Conservation (phyloP, 2,888 invertebrate species). For the Cybosia mesomella region DNA sequence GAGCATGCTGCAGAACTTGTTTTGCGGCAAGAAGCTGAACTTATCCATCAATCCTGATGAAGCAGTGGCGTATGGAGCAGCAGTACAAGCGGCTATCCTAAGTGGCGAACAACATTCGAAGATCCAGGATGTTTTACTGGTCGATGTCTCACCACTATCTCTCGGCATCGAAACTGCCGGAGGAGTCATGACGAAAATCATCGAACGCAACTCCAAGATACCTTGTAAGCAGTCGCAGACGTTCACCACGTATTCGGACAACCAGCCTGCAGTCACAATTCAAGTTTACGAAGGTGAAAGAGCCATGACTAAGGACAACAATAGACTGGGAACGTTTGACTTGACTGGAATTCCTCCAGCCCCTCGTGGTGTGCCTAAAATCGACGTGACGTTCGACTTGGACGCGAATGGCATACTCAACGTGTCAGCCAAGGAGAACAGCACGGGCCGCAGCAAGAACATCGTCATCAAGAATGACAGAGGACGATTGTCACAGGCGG, state of each 20-base stretch:
- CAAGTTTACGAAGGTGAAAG: slow-evolving; percentile 16
- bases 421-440: slow-evolving; percentile 20
- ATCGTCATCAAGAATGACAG: slow-evolving; percentile 20
- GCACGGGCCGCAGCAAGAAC: slow-evolving; percentile 16
- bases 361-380: slow-evolving; percentile 13
- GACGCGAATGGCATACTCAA: slow-evolving; percentile 20
- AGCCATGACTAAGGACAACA: slow-evolving; percentile 20
- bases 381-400: slow-evolving; percentile 18
- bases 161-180: slow-evolving; percentile 17
- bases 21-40: slow-evolving; percentile 19
- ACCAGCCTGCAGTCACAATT: slow-evolving; percentile 18
- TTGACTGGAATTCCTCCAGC: slow-evolving; percentile 17
- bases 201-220: slow-evolving; percentile 20
- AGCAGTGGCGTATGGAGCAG: slow-evolving; percentile 18
- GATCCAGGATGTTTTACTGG: slow-evolving; percentile 19
- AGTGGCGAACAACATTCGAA: slow-evolving; percentile 17
- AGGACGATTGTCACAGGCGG: slow-evolving; percentile 17
- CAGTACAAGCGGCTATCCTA: slow-evolving; percentile 16
- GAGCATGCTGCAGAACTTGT: slow-evolving; percentile 15
- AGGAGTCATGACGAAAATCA: slow-evolving; percentile 18
- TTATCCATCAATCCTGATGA: slow-evolving; percentile 19
- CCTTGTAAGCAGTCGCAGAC: slow-evolving; percentile 19
- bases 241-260: slow-evolving; percentile 18
- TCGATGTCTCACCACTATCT: slow-evolving; percentile 16
- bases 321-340: slow-evolving; percentile 14